Percentiles rank a stretch among this genome's conserved stretches.
Conservation (phyloP, 2,888 invertebrate species). For the Acanthococcus lagerstroemiae region DNA sequence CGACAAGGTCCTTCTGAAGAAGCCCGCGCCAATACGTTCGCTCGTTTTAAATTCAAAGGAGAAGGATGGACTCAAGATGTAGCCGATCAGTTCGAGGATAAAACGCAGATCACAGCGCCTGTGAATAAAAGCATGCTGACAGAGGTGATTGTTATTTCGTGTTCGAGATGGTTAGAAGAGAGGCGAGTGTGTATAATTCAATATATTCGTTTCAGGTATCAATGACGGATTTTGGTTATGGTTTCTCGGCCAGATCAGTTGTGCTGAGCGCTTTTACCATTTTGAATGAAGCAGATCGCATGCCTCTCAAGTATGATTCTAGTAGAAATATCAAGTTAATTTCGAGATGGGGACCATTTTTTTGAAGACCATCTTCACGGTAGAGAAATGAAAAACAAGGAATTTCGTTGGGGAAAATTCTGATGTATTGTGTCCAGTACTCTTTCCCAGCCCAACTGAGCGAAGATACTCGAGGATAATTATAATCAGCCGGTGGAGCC, state of each 20-base stretch:
- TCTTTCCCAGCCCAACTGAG: too few relatives aligned
- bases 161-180: too few relatives aligned
- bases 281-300: constrained; percentile 60
- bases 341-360: too few relatives aligned
- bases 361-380: too few relatives aligned
- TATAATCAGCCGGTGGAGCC: too few relatives aligned
- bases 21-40: constrained; percentile 51
- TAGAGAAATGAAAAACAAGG: too few relatives aligned
- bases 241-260: constrained; percentile 63
- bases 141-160: too few relatives aligned
- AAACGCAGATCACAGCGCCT: constrained; percentile 45
- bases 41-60: constrained; percentile 60
- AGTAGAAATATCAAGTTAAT: too few relatives aligned
- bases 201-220: constrained; percentile 43
- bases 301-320: constrained; percentile 58
- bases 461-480: too few relatives aligned
- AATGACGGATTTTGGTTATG: constrained; percentile 69
- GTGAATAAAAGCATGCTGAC: constrained; percentile 57
- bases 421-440: too few relatives aligned
- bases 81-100: constrained; percentile 47
- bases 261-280: constrained; percentile 64
- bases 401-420: too few relatives aligned
- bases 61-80: constrained; percentile 63
- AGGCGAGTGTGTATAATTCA: not conserved
- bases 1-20: constrained; percentile 56